Evolutionary conservation across 2,797 vertebrate genomes (phyloP), one percentile per base, ranked within the genome.

Genomic region (Parambassis ranga): DNA sequence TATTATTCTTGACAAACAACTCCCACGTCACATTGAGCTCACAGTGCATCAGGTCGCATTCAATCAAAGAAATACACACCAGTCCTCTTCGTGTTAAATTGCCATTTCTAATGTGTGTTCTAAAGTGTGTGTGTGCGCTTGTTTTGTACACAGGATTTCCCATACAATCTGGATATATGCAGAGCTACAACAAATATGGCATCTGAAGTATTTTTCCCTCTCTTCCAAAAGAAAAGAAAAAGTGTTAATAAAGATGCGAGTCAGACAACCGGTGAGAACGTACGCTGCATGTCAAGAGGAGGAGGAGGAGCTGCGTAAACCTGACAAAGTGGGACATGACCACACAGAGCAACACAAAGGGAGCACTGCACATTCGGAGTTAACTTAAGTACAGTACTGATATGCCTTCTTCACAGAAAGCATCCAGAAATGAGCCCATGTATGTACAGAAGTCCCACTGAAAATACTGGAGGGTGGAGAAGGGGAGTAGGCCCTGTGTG

Each of bases 11-110:
- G 90, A 95, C 94, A 93, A 93, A 92, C 92, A 92, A 94, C 93
- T 91, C 92, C 92, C 85, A 92, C 90, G 73, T 94, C 95, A 97
- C 94, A 92, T 94, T 93, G 94, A 95, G 94, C 95, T 97, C 96
- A 97, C 96, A 98, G 96, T 97, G 96, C 94, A 94, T 94, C 93
- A 94, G 95, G 96, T 96, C 95, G 92, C 94, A 92, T 92, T 96
- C 90, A 89, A 82, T 95, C 93, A 89, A 89, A 92, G 76, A 83
- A 88, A 79, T 50, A 86, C 79, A 83, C 44, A 70, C 71, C 48
- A 15, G 49, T 70, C 47, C 70, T 75, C 79, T n/a, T 65, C 10
- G 41, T 71, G 65, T 81, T 75, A 63, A 48, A 23, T 31, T 44
- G 31, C 37, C 76, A 49, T 81, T 71, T 64, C 64, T 33, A 70